Percentiles rank a stretch among this genome's conserved stretches.
phyloP scores from a whole-genome alignment of 1,140 invertebrate species.

The Spodoptera litura region DNA sequence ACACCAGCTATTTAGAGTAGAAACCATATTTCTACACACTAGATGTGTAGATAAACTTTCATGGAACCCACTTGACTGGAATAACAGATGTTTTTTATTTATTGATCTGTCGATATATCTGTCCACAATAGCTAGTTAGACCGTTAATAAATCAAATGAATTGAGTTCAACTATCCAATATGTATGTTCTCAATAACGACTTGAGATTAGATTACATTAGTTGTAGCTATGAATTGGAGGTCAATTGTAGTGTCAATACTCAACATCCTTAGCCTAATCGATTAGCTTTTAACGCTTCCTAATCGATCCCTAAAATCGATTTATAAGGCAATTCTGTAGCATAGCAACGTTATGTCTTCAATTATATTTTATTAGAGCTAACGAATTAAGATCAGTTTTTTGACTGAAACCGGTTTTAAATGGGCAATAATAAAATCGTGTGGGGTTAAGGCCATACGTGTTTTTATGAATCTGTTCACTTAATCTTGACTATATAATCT shows the following conservation, averaged over 20 bases:
- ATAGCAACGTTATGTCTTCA: neutral
- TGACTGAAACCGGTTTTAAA: constrained; percentile 3
- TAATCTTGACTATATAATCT: constrained; percentile 2
- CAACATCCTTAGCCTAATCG: constrained; percentile 27
- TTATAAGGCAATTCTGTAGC: constrained; percentile 11
- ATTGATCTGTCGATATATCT: constrained; percentile 44
- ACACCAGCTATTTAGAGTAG: constrained; percentile 13
- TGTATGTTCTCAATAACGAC: constrained; percentile 37
- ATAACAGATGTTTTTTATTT: constrained; percentile 46
- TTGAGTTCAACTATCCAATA: constrained; percentile 43
- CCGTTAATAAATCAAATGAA: constrained; percentile 44
- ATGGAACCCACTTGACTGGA: constrained; percentile 14
- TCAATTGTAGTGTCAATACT: constrained; percentile 40
- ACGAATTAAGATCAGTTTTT: constrained; percentile 11
- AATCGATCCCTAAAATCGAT: constrained; percentile 34
- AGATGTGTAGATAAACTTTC: constrained; percentile 9
- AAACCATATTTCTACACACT: neutral
- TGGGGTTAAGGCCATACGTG: constrained; percentile 9
- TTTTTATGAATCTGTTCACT: neutral
- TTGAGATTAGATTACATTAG: constrained; percentile 44
- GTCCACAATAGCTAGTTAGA: constrained; percentile 13
- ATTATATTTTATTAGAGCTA: constrained; percentile 12
- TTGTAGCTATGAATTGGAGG: constrained; percentile 20
- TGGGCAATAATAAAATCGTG: constrained; percentile 22
- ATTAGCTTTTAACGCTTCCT: constrained; percentile 34